Evolutionary conservation across 2,797 vertebrate genomes (phyloP).

Genomic region (Sebastes elongatus): DNA sequence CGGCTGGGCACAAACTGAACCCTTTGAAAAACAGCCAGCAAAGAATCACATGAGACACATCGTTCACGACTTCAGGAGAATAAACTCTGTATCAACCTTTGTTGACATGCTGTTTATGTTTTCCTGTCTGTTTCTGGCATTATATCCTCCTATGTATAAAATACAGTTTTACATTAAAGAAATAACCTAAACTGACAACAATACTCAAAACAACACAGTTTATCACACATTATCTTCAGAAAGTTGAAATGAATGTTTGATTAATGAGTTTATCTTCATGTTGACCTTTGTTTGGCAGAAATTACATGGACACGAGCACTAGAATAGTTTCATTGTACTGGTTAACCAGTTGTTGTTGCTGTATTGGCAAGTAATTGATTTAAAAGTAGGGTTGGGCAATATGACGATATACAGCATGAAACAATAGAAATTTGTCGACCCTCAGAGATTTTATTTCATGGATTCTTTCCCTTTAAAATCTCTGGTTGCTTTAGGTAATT

Average conservation of each 20-base stretch:
- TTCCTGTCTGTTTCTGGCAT: neutral
- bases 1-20: constrained; percentile 95
- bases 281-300: neutral
- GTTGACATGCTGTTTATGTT: neutral
- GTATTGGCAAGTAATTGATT: neutral
- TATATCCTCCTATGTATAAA: neutral
- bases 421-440: neutral
- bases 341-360: neutral
- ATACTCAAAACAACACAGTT: neutral
- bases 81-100: neutral
- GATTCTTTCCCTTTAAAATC: neutral
- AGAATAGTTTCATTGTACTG: neutral
- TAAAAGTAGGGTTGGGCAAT: neutral
- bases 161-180: neutral
- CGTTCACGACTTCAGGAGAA: neutral
- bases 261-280: neutral
- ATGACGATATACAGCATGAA: neutral
- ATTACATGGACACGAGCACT: neutral
- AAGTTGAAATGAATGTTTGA: neutral
- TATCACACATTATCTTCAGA: constrained; percentile 5
- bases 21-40: constrained; percentile 79
- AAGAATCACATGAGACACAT: constrained; percentile 4
- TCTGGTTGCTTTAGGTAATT: neutral
- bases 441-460: neutral
- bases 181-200: neutral